phyloP scores from a whole-genome alignment of 2,888 invertebrate genomes.

The Lithosia quadra region DNA sequence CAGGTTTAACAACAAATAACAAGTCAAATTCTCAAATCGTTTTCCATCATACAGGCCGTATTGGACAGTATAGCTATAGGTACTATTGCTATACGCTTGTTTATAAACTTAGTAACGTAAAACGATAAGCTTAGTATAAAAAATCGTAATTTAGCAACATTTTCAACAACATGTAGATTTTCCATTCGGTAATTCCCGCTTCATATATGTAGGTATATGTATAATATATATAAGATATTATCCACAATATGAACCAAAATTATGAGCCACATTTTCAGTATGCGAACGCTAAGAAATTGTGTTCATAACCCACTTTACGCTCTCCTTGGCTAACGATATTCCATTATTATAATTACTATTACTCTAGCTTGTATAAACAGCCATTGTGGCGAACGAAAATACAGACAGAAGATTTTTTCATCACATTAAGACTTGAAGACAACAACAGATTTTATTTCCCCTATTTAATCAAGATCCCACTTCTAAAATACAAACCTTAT shows the following conservation, averaged over 20 bases:
- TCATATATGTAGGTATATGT: too few species aligned
- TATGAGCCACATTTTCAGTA: conserved; percentile 10
- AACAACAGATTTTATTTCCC: conserved; percentile 72
- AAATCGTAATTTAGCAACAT: background rate
- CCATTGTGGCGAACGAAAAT: conserved; percentile 17
- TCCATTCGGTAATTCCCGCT: conserved; percentile 5
- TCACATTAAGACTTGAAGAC: conserved; percentile 52
- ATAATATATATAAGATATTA: too few species aligned
- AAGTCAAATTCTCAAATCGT: too few species aligned
- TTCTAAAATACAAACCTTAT: conserved; percentile 3
- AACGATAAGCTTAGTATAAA: too few species aligned
- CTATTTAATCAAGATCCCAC: conserved; percentile 55
- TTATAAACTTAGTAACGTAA: too few species aligned
- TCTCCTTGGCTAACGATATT: conserved; percentile 20
- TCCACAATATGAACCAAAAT: background rate
- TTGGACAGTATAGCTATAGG: too few species aligned
- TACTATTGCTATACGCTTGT: too few species aligned
- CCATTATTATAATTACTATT: conserved; percentile 24
- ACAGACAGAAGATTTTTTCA: conserved; percentile 49
- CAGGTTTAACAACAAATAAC: too few species aligned
- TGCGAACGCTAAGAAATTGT: conserved; percentile 14
- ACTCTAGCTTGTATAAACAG: conserved; percentile 17
- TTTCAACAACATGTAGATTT: background rate
- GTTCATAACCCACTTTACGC: conserved; percentile 16
- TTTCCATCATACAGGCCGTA: too few species aligned